A percentile compares a stretch with the other conserved stretches of the same genome.
These are phyloP conservation scores for Dreissena polymorpha DNA, from an alignment of 1,140 invertebrate species.

Conservation along the genomic window DNA sequence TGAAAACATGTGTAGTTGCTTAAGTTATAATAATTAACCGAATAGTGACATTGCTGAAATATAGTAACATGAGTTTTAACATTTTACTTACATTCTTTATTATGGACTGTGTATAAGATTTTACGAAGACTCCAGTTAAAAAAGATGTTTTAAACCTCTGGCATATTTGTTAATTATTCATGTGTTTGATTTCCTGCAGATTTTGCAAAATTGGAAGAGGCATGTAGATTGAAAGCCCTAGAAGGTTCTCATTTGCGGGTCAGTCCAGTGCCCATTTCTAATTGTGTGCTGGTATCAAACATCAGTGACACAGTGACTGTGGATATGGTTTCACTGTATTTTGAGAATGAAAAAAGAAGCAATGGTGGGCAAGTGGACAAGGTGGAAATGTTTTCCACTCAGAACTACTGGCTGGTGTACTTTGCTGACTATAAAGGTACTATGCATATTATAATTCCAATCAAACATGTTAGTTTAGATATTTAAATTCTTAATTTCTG, in stretches of 20 bases:
- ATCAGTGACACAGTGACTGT: constrained; percentile 17
- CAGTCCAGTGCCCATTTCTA: constrained; percentile 20
- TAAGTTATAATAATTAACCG: no score
- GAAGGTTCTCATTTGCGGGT: constrained; percentile 27
- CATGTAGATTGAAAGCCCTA: background rate
- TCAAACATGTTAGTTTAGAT: no score
- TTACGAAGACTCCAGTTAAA: no score
- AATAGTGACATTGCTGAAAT: no score
- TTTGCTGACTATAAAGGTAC: constrained; percentile 45
- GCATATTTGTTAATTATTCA: no score
- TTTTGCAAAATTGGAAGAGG: constrained; percentile 19
- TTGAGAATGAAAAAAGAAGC: constrained; percentile 40
- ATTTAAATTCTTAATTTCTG: no score
- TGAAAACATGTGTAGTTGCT: no score
- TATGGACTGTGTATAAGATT: no score
- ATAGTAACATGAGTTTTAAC: no score
- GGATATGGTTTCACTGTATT: constrained; percentile 49
- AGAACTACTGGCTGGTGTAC: constrained; percentile 41
- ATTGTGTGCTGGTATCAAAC: constrained; percentile 45
- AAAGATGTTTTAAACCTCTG: no score
- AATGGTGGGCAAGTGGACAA: constrained; percentile 43
- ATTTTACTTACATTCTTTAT: no score
- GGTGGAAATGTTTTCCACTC: constrained; percentile 22
- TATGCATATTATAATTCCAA: background rate
- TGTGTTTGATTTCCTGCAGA: background rate